Evolutionary conservation across 2,113 vertebrate genomes (phyloP), one percentile per base, ranked within the genome.

Genomic region (Platichthys stellatus): DNA sequence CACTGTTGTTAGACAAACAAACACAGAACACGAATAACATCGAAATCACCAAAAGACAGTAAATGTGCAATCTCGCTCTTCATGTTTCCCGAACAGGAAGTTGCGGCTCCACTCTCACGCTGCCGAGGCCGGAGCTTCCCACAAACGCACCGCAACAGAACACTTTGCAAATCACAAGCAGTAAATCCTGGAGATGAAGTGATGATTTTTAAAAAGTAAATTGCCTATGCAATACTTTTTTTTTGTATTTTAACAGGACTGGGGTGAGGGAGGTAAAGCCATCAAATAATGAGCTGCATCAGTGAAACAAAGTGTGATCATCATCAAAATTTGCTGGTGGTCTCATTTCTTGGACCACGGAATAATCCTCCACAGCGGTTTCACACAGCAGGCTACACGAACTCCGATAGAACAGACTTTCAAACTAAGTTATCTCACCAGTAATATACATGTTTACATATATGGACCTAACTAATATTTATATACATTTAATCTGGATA

Each of bases 221-320:
- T 7, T n/a, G 28, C 18, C 26, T 13, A 28, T 26, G 57, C 58
- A 28, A 11, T 14, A 28, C 26, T 17, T 28, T n/a, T 20, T n/a
- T n/a, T n/a, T n/a, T n/a, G 13, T n/a, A n/a, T 54, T 54, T 59
- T 12, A 59, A 59, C 23, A 28, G 14, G 15, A 9, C 14, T 18
- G n/a, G 57, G 23, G 23, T 17, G 57, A 59, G 57, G 24, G 57
- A 28, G 57, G n/a, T 43, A 8, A 70, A 67, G n/a, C 20, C 26
- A 57, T 63, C 18, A 5, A 11, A 68, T 72, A 63, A 68, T 58
- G 68, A 82, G 63, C 72, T 31, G 18, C 6, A 17, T 13, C 18
- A 62, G 14, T 21, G 13, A 69, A 59, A 21, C 54, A 59, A 54
- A 10, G 26, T 60, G 43, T 14, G 35, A 56, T 31, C 35, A 72